Conservation (phyloP, 2,113 vertebrate genomes). For the Pterocles burchelli region DNA sequence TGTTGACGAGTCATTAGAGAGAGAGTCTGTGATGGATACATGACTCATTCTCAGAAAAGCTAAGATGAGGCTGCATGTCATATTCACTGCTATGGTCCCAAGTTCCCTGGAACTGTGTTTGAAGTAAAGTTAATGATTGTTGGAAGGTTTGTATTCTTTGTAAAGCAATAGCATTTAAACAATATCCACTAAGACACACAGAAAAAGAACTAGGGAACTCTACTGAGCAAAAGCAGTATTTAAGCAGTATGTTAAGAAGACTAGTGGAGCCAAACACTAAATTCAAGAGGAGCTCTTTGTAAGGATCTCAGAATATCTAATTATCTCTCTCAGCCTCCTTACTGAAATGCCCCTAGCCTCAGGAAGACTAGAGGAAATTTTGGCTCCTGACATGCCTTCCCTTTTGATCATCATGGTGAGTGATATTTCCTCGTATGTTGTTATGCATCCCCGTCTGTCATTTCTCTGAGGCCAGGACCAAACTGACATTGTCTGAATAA, state of each 20-base stretch:
- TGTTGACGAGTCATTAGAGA: background rate
- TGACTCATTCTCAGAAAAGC: background rate
- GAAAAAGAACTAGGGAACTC: background rate
- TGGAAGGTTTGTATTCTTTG: background rate
- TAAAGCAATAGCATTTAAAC: background rate
- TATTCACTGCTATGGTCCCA: background rate
- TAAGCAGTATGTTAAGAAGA: background rate
- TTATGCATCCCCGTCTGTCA: background rate
- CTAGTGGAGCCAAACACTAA: background rate
- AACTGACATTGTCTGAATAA: background rate
- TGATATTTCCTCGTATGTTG: background rate
- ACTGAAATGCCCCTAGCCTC: background rate
- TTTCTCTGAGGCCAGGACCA: background rate
- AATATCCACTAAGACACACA: background rate
- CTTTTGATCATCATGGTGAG: background rate
- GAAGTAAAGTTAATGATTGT: background rate
- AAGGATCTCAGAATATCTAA: background rate
- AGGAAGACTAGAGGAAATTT: background rate
- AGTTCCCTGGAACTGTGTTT: background rate
- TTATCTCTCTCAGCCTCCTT: background rate
- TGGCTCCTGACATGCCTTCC: background rate
- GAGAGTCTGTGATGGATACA: background rate
- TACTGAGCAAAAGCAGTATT: background rate
- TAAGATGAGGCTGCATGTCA: background rate
- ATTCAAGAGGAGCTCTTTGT: background rate